Evolutionary conservation across 2,888 invertebrate genomes (phyloP).

Genomic region (Orthosia cruda): DNA sequence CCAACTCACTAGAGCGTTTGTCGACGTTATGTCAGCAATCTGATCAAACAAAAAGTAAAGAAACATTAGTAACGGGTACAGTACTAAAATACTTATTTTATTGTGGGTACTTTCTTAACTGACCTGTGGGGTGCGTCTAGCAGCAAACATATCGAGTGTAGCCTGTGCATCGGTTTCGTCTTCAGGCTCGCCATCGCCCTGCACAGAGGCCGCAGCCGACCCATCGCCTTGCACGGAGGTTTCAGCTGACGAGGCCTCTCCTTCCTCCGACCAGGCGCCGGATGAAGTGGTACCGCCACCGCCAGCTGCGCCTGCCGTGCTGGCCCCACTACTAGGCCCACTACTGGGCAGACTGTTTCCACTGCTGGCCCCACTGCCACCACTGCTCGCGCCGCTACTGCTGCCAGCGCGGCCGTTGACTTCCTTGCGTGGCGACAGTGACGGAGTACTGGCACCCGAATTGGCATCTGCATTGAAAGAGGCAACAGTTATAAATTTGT

Average conservation of each 20-base stretch:
- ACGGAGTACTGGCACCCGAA: slow-evolving; percentile 92
- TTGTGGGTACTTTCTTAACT: too few species aligned
- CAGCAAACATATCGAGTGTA: slow-evolving; percentile 94
- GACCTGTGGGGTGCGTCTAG: slow-evolving; percentile 94
- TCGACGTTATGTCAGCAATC: slow-evolving; percentile 96
- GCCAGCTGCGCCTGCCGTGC: slow-evolving; percentile 87
- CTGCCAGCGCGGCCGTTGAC: slow-evolving; percentile 90
- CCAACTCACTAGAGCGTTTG: slow-evolving; percentile 97
- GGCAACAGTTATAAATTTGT: neutral
- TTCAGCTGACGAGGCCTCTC: slow-evolving; percentile 94
- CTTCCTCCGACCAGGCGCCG: slow-evolving; percentile 93
- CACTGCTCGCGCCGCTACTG: slow-evolving; percentile 83
- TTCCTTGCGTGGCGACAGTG: slow-evolving; percentile 94
- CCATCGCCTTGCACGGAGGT: slow-evolving; percentile 95
- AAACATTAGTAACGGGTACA: too few species aligned
- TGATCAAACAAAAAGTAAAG: slow-evolving; percentile 73
- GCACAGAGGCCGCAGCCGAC: slow-evolving; percentile 94
- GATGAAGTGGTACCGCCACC: slow-evolving; percentile 92
- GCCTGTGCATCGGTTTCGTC: slow-evolving; percentile 94
- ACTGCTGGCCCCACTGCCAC: slow-evolving; percentile 79
- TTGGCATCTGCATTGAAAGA: slow-evolving; percentile 79
- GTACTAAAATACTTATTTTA: too few species aligned
- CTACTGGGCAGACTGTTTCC: slow-evolving; percentile 86
- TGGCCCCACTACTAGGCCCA: slow-evolving; percentile 80
- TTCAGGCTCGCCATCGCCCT: slow-evolving; percentile 88